These are phyloP conservation scores for Trichonephila inaurata DNA, from an alignment of 1,140 invertebrate genomes.

Conservation along the genomic window DNA sequence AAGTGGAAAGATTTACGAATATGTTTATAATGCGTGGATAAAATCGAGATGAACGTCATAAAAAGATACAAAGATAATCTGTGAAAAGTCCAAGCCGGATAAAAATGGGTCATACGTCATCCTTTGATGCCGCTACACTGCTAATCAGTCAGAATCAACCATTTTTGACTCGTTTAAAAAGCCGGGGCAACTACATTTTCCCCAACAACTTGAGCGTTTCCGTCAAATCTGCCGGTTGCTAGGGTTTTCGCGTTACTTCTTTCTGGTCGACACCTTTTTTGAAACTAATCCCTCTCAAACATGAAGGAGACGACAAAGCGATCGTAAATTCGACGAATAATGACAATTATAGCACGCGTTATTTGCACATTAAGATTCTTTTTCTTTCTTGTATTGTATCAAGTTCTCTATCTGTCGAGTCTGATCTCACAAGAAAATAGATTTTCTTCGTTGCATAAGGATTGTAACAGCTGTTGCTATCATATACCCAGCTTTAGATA, in stretches of 20 bases:
- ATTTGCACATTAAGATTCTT: not conserved
- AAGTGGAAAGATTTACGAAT: constrained; percentile 1
- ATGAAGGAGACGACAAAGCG: not conserved
- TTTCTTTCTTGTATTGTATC: not conserved
- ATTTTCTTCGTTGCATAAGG: not conserved
- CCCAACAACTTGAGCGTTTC: not conserved
- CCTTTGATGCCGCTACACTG: not conserved
- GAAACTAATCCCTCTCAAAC: not conserved
- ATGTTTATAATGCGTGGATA: not conserved
- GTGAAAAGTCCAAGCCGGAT: not conserved
- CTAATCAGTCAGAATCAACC: constrained; percentile 8
- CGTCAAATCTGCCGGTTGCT: not conserved
- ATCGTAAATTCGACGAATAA: not conserved
- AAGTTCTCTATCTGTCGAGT: too few relatives aligned
- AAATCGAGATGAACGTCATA: not conserved
- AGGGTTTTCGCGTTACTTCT: not conserved
- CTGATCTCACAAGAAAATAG: not conserved
- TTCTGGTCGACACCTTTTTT: not conserved
- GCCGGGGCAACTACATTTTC: not conserved
- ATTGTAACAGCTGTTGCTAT: not conserved
- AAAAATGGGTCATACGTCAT: constrained; percentile 14
- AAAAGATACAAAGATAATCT: not conserved
- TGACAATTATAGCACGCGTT: not conserved
- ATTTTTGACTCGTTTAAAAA: not conserved
- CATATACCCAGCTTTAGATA: not conserved